phyloP scores from a whole-genome alignment of 2,888 invertebrate genomes.

The Drosophila anceps region DNA sequence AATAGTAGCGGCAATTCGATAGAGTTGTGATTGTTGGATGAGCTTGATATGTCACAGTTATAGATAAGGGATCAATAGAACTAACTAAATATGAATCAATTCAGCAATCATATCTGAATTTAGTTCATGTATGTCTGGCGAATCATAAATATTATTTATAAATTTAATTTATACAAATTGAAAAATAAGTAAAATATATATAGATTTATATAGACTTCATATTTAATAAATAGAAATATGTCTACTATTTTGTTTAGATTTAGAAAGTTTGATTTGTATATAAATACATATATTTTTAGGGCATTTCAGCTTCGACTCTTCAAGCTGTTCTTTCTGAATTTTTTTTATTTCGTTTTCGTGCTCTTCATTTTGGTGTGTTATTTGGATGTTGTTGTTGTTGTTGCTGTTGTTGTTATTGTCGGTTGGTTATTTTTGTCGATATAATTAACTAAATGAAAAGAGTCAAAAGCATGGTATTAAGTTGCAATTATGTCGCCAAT shows the following conservation, averaged over 20 bases:
- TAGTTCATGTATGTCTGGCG: too few species aligned
- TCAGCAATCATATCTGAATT: too few species aligned
- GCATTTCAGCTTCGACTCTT: not conserved
- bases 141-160: too few species aligned
- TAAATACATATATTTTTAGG: not conserved
- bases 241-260: not conserved
- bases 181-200: too few species aligned
- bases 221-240: too few species aligned
- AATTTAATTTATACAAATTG: too few species aligned
- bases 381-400: conserved; percentile 33
- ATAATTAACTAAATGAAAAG: conserved; percentile 79
- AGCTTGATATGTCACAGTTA: too few species aligned
- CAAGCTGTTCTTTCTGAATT: not conserved
- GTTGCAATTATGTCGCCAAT: conserved; percentile 80
- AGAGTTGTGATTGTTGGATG: not conserved
- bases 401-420: conserved; percentile 12
- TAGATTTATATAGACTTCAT: too few species aligned
- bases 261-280: not conserved
- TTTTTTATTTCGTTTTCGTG: not conserved
- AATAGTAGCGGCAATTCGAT: not conserved
- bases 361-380: conserved; percentile 47
- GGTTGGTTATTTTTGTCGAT: conserved; percentile 51
- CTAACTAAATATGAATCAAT: too few species aligned
- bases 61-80: too few species aligned
- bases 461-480: conserved; percentile 79